Percentiles rank a stretch among this genome's conserved stretches.
Evolutionary conservation across 2,888 invertebrate species (phyloP).

Genomic region (Drosophila algonquin): DNA sequence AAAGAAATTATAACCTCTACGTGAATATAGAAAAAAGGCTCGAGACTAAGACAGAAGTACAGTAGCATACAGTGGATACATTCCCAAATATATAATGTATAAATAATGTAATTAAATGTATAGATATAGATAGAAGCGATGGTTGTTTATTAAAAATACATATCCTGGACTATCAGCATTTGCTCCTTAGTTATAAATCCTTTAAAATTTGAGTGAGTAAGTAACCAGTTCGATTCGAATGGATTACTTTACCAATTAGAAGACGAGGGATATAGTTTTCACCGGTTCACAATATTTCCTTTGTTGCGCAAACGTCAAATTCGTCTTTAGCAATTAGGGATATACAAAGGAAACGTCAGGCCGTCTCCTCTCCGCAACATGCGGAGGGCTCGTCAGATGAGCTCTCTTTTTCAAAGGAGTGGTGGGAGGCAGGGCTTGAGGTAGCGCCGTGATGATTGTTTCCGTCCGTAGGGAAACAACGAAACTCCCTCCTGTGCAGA

Average conservation of each 20-base stretch:
- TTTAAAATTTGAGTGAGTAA: too few species aligned
- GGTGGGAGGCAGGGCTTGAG: background rate
- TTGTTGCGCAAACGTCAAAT: background rate
- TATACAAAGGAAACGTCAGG: constrained; percentile 17
- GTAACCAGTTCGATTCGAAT: background rate
- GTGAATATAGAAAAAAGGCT: background rate
- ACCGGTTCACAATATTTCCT: background rate
- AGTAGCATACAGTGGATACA: background rate
- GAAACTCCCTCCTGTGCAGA: constrained; percentile 13
- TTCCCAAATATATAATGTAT: too few species aligned
- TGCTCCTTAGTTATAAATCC: too few species aligned
- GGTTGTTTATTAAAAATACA: too few species aligned
- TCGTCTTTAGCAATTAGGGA: background rate
- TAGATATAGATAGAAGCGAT: too few species aligned
- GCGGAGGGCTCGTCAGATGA: constrained; percentile 18
- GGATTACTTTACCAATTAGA: background rate
- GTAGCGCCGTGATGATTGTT: constrained; percentile 1
- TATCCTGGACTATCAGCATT: too few species aligned
- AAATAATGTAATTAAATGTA: too few species aligned
- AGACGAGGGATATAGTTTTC: background rate
- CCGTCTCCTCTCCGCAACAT: constrained; percentile 2
- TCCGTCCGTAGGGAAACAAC: constrained; percentile 1
- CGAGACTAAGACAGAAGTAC: background rate
- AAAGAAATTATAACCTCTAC: too few species aligned
- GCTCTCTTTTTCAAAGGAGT: background rate